Evolutionary conservation across 2,113 vertebrate species (phyloP), one percentile per base, ranked within the genome.

Genomic region (Apus apus): DNA sequence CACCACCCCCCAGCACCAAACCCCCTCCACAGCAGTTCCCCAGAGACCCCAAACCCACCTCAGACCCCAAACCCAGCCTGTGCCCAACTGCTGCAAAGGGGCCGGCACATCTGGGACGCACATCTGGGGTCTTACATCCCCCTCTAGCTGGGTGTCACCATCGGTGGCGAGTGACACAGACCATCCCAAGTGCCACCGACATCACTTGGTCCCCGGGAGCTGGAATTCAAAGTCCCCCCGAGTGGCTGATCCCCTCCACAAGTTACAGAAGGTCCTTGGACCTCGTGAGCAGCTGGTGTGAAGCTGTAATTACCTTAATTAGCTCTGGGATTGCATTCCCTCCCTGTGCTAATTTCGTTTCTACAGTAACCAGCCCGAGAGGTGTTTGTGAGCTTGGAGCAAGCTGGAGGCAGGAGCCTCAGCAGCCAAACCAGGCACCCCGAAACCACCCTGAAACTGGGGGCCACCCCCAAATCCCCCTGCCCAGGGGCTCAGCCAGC

Each of bases 251-350:
- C 90, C 85, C 85, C 87, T 93, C 93, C 94, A 95, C 91, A 94
- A 96, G 94, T 95, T 96, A 94, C 96, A 96, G 96, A 96, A 97
- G 96, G 96, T 97, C 94, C 94, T 94, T 96, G 97, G 96, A 96
- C 97, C 96, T 95, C 91, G 64, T 91, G 96, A 96, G 96, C 96
- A 97, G 97, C 97, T 97, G 96, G 97, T 97, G 97, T 94, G 95
- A 96, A 96, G 97, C 95, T 96, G 96, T 97, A 97, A 97, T 97
- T 97, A 97, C 97, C 97, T 96, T 97, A 97, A 97, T 97, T 96
- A 97, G 95, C 96, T 97, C 94, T 90, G 97, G 97, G 96, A 97
- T 94, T 89, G 93, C 95, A 87, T 95, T 95, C 96, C 95, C 96
- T 96, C 97, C 97, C 97, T 38, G 45, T 81, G 90, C 96, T 96